Percentiles rank a stretch among this genome's conserved stretches.
Conservation (phyloP, 2,113 vertebrate species). For the Ailuropoda melanoleuca region DNA sequence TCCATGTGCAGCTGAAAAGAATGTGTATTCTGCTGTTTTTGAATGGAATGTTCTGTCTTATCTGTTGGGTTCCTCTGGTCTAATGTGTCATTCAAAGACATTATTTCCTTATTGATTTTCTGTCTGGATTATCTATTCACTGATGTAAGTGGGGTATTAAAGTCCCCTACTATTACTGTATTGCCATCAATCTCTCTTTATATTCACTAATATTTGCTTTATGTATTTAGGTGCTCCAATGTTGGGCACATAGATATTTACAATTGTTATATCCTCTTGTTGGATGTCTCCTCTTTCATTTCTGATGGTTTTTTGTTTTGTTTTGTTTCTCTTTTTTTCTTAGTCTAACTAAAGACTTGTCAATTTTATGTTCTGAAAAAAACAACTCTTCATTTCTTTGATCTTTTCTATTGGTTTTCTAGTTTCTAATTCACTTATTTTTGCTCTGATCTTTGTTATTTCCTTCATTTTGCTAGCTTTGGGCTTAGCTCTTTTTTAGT, state of each 20-base stretch:
- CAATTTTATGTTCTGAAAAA: not conserved
- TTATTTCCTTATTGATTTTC: not conserved
- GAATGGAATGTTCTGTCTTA: not conserved
- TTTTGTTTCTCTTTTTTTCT: not conserved
- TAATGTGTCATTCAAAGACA: not conserved
- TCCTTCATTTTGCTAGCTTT: not conserved
- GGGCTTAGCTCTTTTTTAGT: not conserved
- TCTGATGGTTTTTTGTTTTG: not conserved
- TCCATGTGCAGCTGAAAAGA: not conserved
- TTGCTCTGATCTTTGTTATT: not conserved
- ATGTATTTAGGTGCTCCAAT: not conserved
- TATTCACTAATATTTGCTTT: not conserved
- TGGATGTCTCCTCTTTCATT: not conserved
- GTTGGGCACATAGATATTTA: not conserved
- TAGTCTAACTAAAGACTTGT: not conserved
- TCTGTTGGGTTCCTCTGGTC: not conserved
- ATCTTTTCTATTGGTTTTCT: not conserved
- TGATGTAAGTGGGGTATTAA: not conserved
- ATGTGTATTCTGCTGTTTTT: not conserved
- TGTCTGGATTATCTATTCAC: not conserved
- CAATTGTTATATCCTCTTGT: not conserved
- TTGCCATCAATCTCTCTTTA: not conserved
- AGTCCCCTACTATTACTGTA: not conserved
- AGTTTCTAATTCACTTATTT: not conserved
- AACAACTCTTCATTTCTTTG: not conserved